A percentile compares a stretch with the other conserved stretches of the same genome.
Evolutionary conservation across 2,113 vertebrate genomes (phyloP).

Genomic region (Otolemur garnettii): DNA sequence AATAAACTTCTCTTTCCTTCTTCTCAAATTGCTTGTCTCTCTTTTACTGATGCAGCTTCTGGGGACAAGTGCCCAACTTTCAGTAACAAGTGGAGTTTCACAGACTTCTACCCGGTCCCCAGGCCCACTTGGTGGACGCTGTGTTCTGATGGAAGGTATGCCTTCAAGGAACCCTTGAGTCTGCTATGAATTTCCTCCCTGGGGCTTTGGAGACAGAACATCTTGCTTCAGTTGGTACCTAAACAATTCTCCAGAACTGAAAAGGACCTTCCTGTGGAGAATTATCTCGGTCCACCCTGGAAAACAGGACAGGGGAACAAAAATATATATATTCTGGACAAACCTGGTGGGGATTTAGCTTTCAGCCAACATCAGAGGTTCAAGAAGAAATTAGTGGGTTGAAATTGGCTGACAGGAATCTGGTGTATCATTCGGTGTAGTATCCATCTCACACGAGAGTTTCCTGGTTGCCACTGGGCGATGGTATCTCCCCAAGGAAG

Average conservation of each 20-base stretch:
- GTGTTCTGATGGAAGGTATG: neutral
- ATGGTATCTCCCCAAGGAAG: neutral
- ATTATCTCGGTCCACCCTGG: neutral
- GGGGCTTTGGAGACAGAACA: neutral
- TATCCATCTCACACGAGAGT: neutral
- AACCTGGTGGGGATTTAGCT: neutral
- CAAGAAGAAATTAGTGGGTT: neutral
- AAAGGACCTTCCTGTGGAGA: neutral
- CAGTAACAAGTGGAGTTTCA: neutral
- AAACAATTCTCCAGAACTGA: neutral
- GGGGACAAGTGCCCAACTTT: too few species aligned
- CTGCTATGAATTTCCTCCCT: neutral
- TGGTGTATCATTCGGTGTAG: neutral
- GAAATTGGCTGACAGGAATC: neutral
- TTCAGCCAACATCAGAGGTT: conserved; percentile 1
- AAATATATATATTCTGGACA: neutral
- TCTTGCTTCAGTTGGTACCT: neutral
- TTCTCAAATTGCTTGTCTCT: too few species aligned
- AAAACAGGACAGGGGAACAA: neutral
- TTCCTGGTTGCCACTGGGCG: neutral
- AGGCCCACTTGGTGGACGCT: neutral
- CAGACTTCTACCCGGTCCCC: neutral
- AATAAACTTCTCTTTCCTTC: too few species aligned
- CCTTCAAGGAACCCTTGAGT: neutral
- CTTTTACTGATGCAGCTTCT: too few species aligned